Conservation (phyloP, 2,888 invertebrate species). For the Parnassius orleans region DNA sequence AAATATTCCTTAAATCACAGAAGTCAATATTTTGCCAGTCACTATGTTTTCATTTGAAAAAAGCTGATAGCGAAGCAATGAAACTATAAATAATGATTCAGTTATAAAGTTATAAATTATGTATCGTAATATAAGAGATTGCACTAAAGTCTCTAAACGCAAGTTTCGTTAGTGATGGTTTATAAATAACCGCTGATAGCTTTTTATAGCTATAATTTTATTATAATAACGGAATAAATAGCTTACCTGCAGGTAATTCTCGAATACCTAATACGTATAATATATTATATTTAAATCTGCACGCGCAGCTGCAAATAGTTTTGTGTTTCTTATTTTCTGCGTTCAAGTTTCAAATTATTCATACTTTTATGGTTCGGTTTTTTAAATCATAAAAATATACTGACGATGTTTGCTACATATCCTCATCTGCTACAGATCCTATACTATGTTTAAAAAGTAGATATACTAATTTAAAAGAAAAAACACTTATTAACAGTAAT, state of each 20-base stretch:
- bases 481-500: too few species aligned
- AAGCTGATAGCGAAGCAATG: slow-evolving; percentile 45
- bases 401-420: too few species aligned
- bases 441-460: too few species aligned
- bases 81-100: slow-evolving; percentile 52
- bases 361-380: too few species aligned
- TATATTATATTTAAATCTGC: not conserved
- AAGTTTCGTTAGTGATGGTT: slow-evolving; percentile 32
- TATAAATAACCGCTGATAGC: slow-evolving; percentile 13
- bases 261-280: not conserved
- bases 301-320: not conserved
- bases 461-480: too few species aligned
- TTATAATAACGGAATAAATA: slow-evolving; percentile 37
- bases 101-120: slow-evolving; percentile 63
- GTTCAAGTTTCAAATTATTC: too few species aligned
- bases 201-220: slow-evolving; percentile 32
- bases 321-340: too few species aligned
- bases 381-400: too few species aligned
- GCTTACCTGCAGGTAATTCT: slow-evolving; percentile 30
- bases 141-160: slow-evolving; percentile 32
- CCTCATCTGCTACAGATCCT: too few species aligned
- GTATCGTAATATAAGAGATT: slow-evolving; percentile 40
- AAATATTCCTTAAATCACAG: not conserved
- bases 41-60: slow-evolving; percentile 34
- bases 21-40: slow-evolving; percentile 6